phyloP scores from a whole-genome alignment of 2,113 vertebrate genomes.

The Loxodonta africana region DNA sequence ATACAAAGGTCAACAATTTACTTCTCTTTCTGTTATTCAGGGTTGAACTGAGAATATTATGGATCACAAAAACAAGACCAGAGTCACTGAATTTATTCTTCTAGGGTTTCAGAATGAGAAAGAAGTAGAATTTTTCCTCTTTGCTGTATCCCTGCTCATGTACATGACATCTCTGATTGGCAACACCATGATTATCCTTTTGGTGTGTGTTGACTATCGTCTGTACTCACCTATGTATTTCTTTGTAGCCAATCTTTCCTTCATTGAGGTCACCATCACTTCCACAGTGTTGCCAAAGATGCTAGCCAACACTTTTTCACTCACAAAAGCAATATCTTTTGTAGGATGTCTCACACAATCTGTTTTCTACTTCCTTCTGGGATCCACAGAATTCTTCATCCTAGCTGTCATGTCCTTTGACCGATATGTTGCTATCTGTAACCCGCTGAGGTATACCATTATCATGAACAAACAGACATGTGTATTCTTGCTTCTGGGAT shows the following conservation, averaged over 20 bases:
- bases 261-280: constrained; percentile 3
- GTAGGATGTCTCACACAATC: constrained; percentile 52
- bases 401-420: constrained; percentile 71
- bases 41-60: not conserved
- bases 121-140: constrained; percentile 29
- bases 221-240: constrained; percentile 58
- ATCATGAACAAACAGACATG: constrained; percentile 67
- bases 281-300: not conserved
- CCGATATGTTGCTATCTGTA: constrained; percentile 67
- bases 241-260: not conserved
- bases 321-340: constrained; percentile 58
- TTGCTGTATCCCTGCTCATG: constrained; percentile 51
- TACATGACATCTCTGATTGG: constrained; percentile 53
- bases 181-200: constrained; percentile 54
- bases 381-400: constrained; percentile 65
- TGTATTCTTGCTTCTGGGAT: constrained; percentile 28
- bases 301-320: constrained; percentile 9
- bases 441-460: constrained; percentile 55
- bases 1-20: not conserved
- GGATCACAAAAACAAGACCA: not conserved
- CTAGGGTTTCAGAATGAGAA: constrained; percentile 44
- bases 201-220: not conserved
- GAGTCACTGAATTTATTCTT: constrained; percentile 66
- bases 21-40: not conserved
- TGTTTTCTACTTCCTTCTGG: constrained; percentile 58